Percentiles rank a stretch among this genome's conserved stretches.
Conservation (phyloP, 2,113 vertebrate species). For the Gnathonemus echidnorhynchus region DNA sequence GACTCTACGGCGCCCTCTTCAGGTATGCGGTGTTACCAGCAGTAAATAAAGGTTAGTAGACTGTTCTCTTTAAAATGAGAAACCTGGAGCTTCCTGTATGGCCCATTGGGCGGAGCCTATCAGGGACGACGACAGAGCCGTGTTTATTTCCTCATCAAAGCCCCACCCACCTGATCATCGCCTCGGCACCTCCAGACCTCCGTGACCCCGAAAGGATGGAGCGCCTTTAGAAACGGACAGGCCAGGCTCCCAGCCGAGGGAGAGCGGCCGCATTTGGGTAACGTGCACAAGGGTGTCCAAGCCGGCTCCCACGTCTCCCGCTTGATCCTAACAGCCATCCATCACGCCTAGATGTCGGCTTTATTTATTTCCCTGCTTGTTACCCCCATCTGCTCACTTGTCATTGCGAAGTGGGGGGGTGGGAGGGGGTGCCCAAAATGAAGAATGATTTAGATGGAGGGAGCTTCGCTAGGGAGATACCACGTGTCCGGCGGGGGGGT, state of each 20-base stretch:
- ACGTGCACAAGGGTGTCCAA: neutral
- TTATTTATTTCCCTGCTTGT: conserved; percentile 46
- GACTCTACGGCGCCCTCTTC: neutral
- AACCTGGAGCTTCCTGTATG: neutral
- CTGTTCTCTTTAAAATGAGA: neutral
- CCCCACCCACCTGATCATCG: neutral
- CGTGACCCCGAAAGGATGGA: neutral
- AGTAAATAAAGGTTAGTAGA: neutral
- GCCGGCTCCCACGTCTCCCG: neutral
- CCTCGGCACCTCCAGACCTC: neutral
- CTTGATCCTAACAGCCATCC: conserved; percentile 15
- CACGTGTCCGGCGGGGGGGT: conserved; percentile 44
- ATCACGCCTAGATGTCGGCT: neutral
- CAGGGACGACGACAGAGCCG: neutral
- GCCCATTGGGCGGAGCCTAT: neutral
- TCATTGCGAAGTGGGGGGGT: conserved; percentile 42
- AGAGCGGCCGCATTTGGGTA: neutral
- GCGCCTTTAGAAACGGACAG: neutral
- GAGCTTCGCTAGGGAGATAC: conserved; percentile 50
- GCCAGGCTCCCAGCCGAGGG: neutral
- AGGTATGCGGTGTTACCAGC: neutral
- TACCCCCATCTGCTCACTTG: conserved; percentile 30
- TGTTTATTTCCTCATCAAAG: neutral
- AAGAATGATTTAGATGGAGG: conserved; percentile 65
- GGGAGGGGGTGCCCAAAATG: conserved; percentile 53